These are phyloP conservation scores for Alethe castanea DNA, from an alignment of 2,113 vertebrate species.

Conservation along the genomic window DNA sequence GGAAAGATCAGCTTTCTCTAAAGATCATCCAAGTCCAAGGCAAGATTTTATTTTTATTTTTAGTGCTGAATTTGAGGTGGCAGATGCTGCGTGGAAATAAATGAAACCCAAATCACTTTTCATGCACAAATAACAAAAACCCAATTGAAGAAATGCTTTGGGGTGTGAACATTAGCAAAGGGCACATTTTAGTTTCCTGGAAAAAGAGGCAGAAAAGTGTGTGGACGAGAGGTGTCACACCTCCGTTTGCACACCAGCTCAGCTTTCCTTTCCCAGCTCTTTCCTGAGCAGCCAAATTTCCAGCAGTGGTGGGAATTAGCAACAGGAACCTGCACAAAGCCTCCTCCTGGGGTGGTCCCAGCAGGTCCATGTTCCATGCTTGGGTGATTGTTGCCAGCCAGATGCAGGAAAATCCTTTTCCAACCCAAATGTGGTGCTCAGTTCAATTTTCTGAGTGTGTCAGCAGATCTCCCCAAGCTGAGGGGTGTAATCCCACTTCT, in stretches of 20 bases:
- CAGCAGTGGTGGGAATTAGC: not conserved
- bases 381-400: not conserved
- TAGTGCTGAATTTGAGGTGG: not conserved
- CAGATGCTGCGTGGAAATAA: not conserved
- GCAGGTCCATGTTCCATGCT: not conserved
- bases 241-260: not conserved
- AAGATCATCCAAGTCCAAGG: not conserved
- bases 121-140: not conserved
- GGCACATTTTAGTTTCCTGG: not conserved
- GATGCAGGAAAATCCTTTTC: conserved; percentile 11
- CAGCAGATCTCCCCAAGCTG: not conserved
- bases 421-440: conserved; percentile 14
- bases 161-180: not conserved
- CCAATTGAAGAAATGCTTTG: not conserved
- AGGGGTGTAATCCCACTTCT: not conserved
- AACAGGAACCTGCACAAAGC: not conserved
- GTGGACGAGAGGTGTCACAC: rapidly evolving
- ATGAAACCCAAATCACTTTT: not conserved
- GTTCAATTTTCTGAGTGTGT: conserved; percentile 18
- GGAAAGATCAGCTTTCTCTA: not conserved
- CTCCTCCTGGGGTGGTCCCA: conserved; percentile 29
- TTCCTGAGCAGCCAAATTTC: not conserved
- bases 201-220: not conserved
- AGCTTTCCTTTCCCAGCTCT: not conserved
- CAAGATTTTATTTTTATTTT: not conserved